Evolutionary conservation across 2,113 vertebrate species (phyloP), one percentile per base, ranked within the genome.

Genomic region (Dasypus novemcinctus): DNA sequence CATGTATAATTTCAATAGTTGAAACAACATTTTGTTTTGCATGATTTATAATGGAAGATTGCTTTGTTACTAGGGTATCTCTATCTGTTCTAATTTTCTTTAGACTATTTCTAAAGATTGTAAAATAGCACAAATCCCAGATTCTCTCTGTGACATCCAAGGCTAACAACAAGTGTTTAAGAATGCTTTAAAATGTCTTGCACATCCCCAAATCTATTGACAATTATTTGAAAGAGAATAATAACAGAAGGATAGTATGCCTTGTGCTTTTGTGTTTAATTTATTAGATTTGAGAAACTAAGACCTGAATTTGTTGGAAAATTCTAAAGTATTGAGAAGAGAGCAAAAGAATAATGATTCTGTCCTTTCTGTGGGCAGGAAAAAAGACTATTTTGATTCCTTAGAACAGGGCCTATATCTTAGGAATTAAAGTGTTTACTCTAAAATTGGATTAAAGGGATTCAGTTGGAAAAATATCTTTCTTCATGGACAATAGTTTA

Each of bases 371-470:
- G 18, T 54, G 20, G 4, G 68, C 87, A 83, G 36, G n/a, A 43
- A 79, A 57, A 91, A 80, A 93, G 15, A 43, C 20, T 38, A 74
- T 72, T 85, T 85, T 75, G 25, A 80, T 43, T 33, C 54, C 15
- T 59, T 27, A 64, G 79, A 20, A 90, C 87, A 17, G 79, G 41
- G 87, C 1, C 33, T 80, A 17, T 71, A 14, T 8, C 41, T 87
- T 69, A 86, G 14, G 38, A 52, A 81, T 63, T 54, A 81, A 93
- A 81, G 46, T 21, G n/a, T 69, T 83, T 68, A 41, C 15, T 63
- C 12, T 66, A 63, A 63, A 95, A 72, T 83, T 92, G 52, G 14
- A 66, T 86, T 95, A 59, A 86, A 81, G 31, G 82, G 15, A 71
- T 64, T 61, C 29, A 94, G 41, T 57, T 0, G 31, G 76, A 69